These are phyloP conservation scores for Peromyscus leucopus DNA, from an alignment of 2,113 vertebrate species.

Conservation along the genomic window DNA sequence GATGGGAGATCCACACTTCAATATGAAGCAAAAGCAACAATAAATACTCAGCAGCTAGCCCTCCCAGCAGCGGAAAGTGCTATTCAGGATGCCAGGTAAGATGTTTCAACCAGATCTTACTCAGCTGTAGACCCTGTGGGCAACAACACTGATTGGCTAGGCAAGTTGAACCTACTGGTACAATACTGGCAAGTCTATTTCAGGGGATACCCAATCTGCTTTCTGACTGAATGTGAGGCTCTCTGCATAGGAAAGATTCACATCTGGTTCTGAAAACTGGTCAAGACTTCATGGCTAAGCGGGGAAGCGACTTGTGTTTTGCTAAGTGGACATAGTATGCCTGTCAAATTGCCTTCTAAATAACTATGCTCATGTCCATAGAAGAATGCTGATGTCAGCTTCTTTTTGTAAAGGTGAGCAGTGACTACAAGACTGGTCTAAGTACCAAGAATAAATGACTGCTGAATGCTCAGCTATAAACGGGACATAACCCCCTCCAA, in stretches of 20 bases:
- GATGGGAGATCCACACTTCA: slow-evolving; percentile 37
- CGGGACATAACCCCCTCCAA: neutral
- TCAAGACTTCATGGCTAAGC: neutral
- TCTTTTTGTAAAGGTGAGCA: neutral
- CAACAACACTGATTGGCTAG: neutral
- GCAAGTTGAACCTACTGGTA: neutral
- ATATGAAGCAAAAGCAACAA: neutral
- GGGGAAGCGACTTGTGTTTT: neutral
- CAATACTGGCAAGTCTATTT: neutral
- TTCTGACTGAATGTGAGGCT: neutral
- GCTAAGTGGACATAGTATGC: neutral
- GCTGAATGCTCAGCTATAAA: neutral
- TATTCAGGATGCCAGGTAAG: neutral
- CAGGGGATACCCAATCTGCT: neutral
- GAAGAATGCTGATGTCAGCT: neutral
- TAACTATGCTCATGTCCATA: neutral
- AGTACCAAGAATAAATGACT: neutral
- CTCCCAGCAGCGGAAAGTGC: neutral
- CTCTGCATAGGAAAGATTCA: neutral
- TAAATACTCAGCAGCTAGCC: neutral
- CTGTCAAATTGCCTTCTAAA: neutral
- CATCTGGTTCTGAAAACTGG: neutral
- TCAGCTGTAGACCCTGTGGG: neutral
- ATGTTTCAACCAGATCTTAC: neutral
- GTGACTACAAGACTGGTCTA: neutral